Conservation (phyloP, 1,140 invertebrate genomes). For the Artemia franciscana region DNA sequence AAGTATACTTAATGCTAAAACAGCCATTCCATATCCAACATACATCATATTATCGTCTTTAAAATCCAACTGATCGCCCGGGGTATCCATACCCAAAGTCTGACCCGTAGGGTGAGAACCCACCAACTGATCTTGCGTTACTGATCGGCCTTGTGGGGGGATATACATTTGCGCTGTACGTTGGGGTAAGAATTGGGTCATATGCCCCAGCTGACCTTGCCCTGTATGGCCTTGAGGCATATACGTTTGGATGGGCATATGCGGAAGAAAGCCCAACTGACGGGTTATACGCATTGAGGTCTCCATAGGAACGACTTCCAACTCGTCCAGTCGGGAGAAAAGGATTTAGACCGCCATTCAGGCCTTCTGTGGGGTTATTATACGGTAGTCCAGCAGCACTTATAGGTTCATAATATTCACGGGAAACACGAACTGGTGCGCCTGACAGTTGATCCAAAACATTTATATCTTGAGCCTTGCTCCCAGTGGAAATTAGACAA, state of each 20-base stretch:
- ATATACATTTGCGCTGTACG: no score
- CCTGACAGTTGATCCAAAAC: neutral
- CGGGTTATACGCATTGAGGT: neutral
- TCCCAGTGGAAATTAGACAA: no score
- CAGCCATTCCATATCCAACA: neutral
- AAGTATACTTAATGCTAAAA: neutral
- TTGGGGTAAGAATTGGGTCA: no score
- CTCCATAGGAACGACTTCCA: neutral
- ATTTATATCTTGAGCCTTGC: neutral
- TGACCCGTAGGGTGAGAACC: neutral
- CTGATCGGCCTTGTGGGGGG: neutral
- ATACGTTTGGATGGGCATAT: neutral
- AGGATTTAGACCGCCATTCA: neutral
- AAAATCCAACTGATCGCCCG: no score
- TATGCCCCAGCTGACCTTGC: neutral
- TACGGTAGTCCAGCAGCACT: neutral
- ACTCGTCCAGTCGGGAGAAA: neutral
- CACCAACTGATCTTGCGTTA: neutral
- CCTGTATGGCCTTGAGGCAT: neutral
- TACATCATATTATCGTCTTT: neutral
- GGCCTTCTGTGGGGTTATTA: neutral
- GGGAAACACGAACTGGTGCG: neutral
- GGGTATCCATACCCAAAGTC: no score
- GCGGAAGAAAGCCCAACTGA: neutral
- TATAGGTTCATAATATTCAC: neutral